Conservation (phyloP, 2,797 vertebrate genomes). For the Halcyon leucocephala region DNA sequence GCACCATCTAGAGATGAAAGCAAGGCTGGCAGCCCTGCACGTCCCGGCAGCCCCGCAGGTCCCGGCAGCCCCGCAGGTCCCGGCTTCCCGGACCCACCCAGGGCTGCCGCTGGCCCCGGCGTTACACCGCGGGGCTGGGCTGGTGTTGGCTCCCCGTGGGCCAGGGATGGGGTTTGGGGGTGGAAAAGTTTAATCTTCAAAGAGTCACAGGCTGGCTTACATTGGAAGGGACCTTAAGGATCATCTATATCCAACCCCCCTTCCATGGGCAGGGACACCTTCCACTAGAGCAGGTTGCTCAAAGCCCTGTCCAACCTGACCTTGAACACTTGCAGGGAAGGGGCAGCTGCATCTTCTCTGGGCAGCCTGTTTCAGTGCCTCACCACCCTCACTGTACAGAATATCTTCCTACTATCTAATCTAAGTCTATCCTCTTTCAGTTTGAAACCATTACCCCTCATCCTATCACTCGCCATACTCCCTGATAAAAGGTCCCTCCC, state of each 20-base stretch:
- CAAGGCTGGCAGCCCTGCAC: neutral
- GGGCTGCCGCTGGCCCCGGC: neutral
- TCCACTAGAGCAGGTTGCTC: neutral
- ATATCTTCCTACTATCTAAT: neutral
- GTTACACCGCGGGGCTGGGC: neutral
- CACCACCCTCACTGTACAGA: neutral
- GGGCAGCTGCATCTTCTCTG: neutral
- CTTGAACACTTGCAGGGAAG: neutral
- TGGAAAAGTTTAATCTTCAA: neutral
- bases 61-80: too few species aligned
- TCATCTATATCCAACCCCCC: neutral
- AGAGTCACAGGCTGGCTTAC: neutral
- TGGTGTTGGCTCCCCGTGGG: neutral
- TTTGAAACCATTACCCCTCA: neutral
- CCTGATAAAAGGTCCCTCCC: neutral
- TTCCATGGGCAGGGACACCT: neutral
- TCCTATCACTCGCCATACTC: neutral
- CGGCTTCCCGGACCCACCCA: neutral
- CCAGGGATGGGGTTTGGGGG: neutral
- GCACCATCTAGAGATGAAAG: slow-evolving; percentile 67
- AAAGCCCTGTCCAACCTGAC: neutral
- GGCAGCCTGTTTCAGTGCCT: neutral
- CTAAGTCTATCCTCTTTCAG: neutral
- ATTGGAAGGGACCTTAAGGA: neutral
- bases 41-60: too few species aligned